Evolutionary conservation across 2,888 invertebrate genomes (phyloP), one percentile per base, ranked within the genome.

Genomic region (Molorchus minor): DNA sequence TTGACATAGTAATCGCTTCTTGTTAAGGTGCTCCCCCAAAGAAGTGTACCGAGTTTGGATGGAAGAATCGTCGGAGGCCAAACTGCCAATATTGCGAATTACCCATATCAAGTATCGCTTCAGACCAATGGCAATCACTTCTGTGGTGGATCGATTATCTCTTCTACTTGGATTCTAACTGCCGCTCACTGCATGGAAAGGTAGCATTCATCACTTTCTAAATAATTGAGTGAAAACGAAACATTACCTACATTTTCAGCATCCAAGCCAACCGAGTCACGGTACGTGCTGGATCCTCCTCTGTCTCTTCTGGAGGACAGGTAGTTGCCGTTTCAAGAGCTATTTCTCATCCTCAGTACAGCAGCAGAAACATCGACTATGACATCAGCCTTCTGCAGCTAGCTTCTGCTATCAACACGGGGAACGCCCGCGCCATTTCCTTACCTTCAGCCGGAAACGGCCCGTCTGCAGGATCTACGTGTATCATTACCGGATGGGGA

Each of bases 401-500:
- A 5, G 13, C 43, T 15, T 10, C 1, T 1, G 15, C 29, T 30
- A 41, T 52, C 19, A 30, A 41, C 3, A 10, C 8, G 10, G 5
- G 7, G 1, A 41, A 19, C 13, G 52, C 52, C 17, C 1, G 7
- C 1, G 12, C 43, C 2, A n/a, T 30, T 1, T 5, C n/a, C 4
- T 17, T 52, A 2, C 19, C 52, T 15, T 12, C 17, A n/a, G 8
- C 15, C 13, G 40, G 25, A 47, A 25, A 17, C n/a, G 25, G 43
- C 2, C 16, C 20, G 21, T 1, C 40, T 12, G 41, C 13, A 20
- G 65, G 65, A 13, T 16, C 61, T 1, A 25, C 33, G 2, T 38
- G 49, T 15, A 44, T 46, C 5, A 46, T 66, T 13, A 56, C 67
- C 2, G 64, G 62, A 13, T 67, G 67, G 67, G 67, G 64, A 1